phyloP scores from a whole-genome alignment of 2,888 invertebrate species.

The Rhagonycha lutea region DNA sequence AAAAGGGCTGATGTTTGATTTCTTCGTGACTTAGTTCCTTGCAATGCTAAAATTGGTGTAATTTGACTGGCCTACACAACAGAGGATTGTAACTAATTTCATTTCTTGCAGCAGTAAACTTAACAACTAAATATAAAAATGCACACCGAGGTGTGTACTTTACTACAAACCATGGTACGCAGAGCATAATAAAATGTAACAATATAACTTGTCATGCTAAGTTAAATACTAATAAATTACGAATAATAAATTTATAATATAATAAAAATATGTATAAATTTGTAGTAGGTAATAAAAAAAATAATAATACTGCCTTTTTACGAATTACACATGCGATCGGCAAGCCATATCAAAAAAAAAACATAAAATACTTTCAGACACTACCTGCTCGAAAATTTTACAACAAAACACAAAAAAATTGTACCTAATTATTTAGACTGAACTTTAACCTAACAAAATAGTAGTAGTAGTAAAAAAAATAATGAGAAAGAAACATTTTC shows the following conservation, averaged over 20 bases:
- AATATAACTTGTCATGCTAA: slow-evolving; percentile 26
- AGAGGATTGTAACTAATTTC: background rate
- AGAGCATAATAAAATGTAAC: slow-evolving; percentile 24
- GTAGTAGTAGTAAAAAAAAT: background rate
- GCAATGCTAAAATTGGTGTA: no score
- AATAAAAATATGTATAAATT: slow-evolving; percentile 11
- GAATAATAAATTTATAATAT: slow-evolving; percentile 10
- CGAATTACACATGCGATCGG: slow-evolving; percentile 36
- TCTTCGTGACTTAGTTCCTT: no score
- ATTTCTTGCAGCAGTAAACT: slow-evolving; percentile 4
- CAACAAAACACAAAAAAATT: slow-evolving; percentile 5
- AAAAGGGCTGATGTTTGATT: no score
- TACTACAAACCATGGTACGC: slow-evolving; percentile 38
- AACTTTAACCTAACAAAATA: background rate
- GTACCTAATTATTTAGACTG: background rate
- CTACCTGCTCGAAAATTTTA: slow-evolving; percentile 22
- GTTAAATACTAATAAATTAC: slow-evolving; percentile 25
- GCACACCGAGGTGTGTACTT: slow-evolving; percentile 49
- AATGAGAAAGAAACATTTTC: background rate
- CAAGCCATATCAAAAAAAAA: slow-evolving; percentile 33
- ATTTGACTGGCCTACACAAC: no score
- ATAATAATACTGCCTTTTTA: slow-evolving; percentile 30
- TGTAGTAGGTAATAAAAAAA: background rate
- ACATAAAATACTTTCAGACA: slow-evolving; percentile 19
- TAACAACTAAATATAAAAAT: slow-evolving; percentile 40